A percentile compares a stretch with the other conserved stretches of the same genome.
These are phyloP conservation scores for Hirundo rustica DNA, from an alignment of 2,797 vertebrate species.

Conservation along the genomic window DNA sequence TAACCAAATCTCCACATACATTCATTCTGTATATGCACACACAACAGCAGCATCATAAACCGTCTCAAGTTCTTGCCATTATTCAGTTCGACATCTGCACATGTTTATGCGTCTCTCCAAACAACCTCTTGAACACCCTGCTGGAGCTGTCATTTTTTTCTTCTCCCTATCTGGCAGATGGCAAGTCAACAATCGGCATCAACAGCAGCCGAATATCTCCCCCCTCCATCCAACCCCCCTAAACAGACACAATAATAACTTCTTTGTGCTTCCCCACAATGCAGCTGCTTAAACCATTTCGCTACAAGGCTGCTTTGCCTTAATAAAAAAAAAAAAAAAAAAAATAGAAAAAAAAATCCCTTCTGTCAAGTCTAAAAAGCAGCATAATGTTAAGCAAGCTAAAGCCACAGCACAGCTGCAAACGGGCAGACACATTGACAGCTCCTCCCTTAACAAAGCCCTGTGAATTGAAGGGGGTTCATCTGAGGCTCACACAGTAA, in stretches of 20 bases:
- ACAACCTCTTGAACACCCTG: slow-evolving; percentile 87
- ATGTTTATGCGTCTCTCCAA: slow-evolving; percentile 88
- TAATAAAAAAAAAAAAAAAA: slow-evolving; percentile 70
- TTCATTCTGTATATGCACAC: slow-evolving; percentile 80
- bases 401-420: slow-evolving; percentile 85
- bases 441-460: slow-evolving; percentile 84
- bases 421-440: slow-evolving; percentile 83
- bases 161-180: slow-evolving; percentile 95
- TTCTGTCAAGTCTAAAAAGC: slow-evolving; percentile 85
- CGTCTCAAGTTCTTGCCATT: slow-evolving; percentile 86
- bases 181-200: slow-evolving; percentile 94
- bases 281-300: slow-evolving; percentile 89
- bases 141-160: slow-evolving; percentile 86
- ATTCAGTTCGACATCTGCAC: slow-evolving; percentile 89
- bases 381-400: slow-evolving; percentile 85
- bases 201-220: slow-evolving; percentile 84
- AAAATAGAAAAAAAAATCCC: slow-evolving; percentile 74
- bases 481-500: slow-evolving; percentile 85
- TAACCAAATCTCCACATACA: slow-evolving; percentile 77
- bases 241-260: slow-evolving; percentile 90
- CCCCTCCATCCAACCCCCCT: slow-evolving; percentile 76
- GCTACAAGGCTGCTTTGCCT: slow-evolving; percentile 85
- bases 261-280: slow-evolving; percentile 90
- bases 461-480: slow-evolving; percentile 84
- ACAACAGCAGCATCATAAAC: slow-evolving; percentile 83